Conservation (phyloP, 1,140 invertebrate genomes). For the Cryptotermes secundus region DNA sequence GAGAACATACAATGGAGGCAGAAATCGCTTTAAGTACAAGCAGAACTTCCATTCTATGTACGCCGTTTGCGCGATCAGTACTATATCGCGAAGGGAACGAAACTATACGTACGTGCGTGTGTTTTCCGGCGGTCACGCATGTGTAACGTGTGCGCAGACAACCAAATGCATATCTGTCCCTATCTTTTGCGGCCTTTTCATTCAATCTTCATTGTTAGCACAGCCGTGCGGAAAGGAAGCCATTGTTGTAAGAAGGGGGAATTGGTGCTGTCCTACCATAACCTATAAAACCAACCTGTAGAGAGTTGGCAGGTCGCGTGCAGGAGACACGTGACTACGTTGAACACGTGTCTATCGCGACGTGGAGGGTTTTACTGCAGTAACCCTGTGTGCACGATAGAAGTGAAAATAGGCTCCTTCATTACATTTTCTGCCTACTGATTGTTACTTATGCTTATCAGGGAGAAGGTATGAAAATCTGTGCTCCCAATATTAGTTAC, state of each 20-base stretch:
- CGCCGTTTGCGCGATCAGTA: neutral
- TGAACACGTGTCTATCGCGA: neutral
- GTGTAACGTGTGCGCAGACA: conserved; percentile 7
- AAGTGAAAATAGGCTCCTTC: neutral
- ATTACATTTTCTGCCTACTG: neutral
- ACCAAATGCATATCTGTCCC: conserved; percentile 5
- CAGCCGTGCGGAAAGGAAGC: neutral
- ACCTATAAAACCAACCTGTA: conserved; percentile 19
- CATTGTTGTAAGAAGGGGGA: neutral
- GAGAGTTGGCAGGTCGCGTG: neutral
- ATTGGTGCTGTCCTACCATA: neutral
- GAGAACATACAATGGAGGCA: neutral
- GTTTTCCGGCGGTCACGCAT: neutral
- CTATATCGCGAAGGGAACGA: neutral
- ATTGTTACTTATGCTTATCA: no score
- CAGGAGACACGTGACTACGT: neutral
- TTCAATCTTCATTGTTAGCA: conserved; percentile 17
- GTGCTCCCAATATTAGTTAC: neutral
- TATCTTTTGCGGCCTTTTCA: conserved; percentile 11
- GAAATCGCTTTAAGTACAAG: neutral
- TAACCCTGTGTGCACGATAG: neutral
- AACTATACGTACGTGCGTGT: neutral
- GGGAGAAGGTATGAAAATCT: neutral
- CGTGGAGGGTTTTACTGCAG: neutral
- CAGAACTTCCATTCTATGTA: neutral